Evolutionary conservation across 2,888 invertebrate species (phyloP).

Genomic region (Zootermopsis nevadensis): DNA sequence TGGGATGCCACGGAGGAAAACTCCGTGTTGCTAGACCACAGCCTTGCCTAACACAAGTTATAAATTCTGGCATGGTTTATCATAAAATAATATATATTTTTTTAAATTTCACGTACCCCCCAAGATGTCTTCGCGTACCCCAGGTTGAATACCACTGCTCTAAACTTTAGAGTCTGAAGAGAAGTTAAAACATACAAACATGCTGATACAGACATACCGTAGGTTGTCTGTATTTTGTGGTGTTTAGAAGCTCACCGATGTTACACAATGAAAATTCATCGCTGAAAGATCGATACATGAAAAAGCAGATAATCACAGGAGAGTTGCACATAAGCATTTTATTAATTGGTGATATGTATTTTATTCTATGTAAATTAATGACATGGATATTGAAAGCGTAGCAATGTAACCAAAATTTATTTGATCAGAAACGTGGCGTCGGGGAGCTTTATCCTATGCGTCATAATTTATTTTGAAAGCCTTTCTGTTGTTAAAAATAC

Average conservation of each 20-base stretch:
- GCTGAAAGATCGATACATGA: neutral
- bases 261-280: neutral
- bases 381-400: neutral
- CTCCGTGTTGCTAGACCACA: too few species aligned
- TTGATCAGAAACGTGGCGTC: conserved; percentile 34
- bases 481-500: conserved; percentile 31
- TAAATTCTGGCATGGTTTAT: too few species aligned
- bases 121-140: too few species aligned
- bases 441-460: conserved; percentile 11
- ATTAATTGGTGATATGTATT: neutral
- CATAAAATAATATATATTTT: too few species aligned
- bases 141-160: too few species aligned
- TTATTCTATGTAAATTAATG: neutral
- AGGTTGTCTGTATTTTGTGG: neutral
- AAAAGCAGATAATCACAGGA: neutral
- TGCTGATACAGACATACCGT: neutral
- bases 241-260: neutral
- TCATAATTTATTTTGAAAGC: conserved; percentile 37
- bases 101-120: too few species aligned
- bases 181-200: too few species aligned
- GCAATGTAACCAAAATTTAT: conserved; percentile 22
- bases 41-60: too few species aligned
- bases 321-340: neutral
- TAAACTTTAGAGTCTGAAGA: too few species aligned
- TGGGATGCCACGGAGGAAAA: too few species aligned